Percentiles rank a stretch among this genome's conserved stretches.
These are phyloP conservation scores for Rhagologus leucostigma DNA, from an alignment of 2,113 vertebrate genomes.

Conservation along the genomic window DNA sequence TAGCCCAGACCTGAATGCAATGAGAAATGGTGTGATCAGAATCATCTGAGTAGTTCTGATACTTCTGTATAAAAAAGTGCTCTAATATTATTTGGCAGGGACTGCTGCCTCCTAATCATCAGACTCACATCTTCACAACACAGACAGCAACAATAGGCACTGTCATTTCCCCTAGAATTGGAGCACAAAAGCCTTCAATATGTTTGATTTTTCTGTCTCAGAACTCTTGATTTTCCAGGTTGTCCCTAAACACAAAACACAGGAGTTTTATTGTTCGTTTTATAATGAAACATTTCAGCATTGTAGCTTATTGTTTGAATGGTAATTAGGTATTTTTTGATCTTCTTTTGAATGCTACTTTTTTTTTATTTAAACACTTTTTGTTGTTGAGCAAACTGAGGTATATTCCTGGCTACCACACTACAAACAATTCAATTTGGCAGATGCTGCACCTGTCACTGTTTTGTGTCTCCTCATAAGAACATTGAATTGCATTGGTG, in stretches of 20 bases:
- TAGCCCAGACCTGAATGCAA: background rate
- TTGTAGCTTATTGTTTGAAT: constrained; percentile 7
- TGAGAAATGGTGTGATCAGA: background rate
- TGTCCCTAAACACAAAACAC: background rate
- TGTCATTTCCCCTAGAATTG: background rate
- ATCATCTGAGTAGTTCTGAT: background rate
- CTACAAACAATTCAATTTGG: constrained; percentile 28
- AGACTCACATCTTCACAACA: background rate
- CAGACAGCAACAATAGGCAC: background rate
- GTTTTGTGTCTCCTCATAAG: constrained; percentile 4
- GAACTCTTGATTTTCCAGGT: background rate
- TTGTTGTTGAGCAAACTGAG: constrained; percentile 30
- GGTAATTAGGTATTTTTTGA: constrained; percentile 31
- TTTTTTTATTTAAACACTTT: background rate
- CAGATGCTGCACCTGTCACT: constrained; percentile 29
- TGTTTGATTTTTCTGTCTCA: background rate
- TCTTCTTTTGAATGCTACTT: background rate
- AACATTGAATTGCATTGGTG: background rate
- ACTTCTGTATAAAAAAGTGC: background rate
- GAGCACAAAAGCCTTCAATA: background rate
- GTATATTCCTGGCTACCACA: constrained; percentile 16
- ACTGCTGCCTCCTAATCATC: background rate
- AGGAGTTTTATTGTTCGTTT: background rate
- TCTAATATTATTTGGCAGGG: background rate
- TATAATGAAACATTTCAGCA: background rate